Evolutionary conservation across 2,888 invertebrate genomes (phyloP).

Genomic region (Buathra laborator): DNA sequence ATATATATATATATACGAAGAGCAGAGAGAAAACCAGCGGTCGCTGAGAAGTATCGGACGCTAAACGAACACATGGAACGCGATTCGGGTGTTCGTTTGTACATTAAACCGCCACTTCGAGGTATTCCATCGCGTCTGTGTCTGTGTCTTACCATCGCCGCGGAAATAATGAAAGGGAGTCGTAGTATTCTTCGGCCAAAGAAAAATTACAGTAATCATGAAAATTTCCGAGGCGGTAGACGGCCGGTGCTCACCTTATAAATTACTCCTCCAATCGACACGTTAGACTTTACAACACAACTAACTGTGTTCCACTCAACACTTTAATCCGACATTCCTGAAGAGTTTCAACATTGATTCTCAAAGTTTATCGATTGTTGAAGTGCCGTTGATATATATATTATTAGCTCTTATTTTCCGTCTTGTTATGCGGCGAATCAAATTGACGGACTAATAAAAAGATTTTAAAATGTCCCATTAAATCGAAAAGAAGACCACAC

Average conservation of each 20-base stretch:
- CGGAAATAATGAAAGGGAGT: slow-evolving; percentile 41
- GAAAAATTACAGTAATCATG: slow-evolving; percentile 58
- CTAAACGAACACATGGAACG: slow-evolving; percentile 30
- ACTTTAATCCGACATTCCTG: background rate
- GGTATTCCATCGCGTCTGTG: background rate
- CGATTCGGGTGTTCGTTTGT: slow-evolving; percentile 11
- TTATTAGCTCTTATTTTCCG: too few relatives aligned
- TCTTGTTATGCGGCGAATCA: too few relatives aligned
- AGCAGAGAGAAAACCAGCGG: background rate
- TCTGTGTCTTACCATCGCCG: background rate
- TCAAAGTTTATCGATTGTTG: background rate
- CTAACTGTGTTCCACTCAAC: background rate
- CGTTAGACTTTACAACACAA: slow-evolving; percentile 5
- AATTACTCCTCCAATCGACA: slow-evolving; percentile 45
- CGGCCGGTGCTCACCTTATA: background rate
- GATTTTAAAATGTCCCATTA: too few relatives aligned
- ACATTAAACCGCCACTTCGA: background rate
- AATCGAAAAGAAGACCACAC: too few relatives aligned
- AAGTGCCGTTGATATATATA: background rate
- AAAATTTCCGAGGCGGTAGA: slow-evolving; percentile 44
- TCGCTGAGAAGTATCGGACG: background rate
- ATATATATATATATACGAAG: background rate
- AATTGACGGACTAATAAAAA: too few relatives aligned
- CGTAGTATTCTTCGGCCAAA: slow-evolving; percentile 22
- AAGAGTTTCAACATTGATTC: background rate